Base-by-base conservation (phyloP, 2,113 vertebrate species). In the Neodontobutis hainanensis region DNA sequence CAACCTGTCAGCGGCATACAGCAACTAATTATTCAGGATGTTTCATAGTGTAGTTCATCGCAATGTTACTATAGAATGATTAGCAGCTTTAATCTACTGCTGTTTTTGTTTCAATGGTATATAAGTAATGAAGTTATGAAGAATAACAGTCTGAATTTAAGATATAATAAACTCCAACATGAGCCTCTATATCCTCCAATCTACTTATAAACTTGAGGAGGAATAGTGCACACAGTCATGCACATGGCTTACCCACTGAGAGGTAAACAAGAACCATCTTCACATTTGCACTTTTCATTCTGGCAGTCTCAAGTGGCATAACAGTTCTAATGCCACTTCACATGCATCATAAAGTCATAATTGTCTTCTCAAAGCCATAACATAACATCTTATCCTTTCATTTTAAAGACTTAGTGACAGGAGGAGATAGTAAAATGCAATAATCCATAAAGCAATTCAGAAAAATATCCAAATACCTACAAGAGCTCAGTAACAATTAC, bases 61-160 rank as follows among this genome's bases (percentile, higher is more conserved):
- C 14, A 51, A 66, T 2, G 61, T 47, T 32, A 32, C 12, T 61
- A 34, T 3, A 2, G 36, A 36, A 46, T 48, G 8, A 15, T 58
- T 16, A 47, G 56, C 19, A 16, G 49, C 56, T 44, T 79, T 50
- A 58, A 77, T 68, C 74, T 61, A 75, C 68, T 73, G 58, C 55
- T 10, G 49, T 46, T 68, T n/a, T 56, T n/a, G 8, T 70, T 79
- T 75, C 44, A 19, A 73, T 63, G 42, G 45, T 27, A 68, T 15
- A 15, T 70, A 57, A 70, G 68, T 27, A 19, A 68, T 74, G 66
- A 63, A 43, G 42, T 50, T 36, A 52, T 65, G 16, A 57, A 67
- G 57, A 56, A 59, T 77, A 86, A 90, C 87, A 88, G 88, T 89
- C 86, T 61, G 34, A 42, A 74, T 48, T 70, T 57, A 64, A 56